Percentiles rank a stretch among this genome's conserved stretches.
These are phyloP conservation scores for Volucella bombylans DNA, from an alignment of 2,888 invertebrate genomes.

Conservation along the genomic window DNA sequence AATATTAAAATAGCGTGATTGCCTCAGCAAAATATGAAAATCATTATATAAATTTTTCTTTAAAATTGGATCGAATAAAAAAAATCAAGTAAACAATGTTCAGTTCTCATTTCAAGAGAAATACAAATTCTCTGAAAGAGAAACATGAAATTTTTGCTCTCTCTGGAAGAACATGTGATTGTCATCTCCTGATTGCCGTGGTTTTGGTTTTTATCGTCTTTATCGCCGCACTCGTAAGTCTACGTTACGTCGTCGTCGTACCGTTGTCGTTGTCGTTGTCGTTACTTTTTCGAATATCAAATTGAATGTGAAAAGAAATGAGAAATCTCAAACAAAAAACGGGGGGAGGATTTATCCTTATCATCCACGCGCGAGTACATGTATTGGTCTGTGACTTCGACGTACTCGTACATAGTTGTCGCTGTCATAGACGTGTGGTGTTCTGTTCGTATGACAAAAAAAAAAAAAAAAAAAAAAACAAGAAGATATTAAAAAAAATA, in stretches of 20 bases:
- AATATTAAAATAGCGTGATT: background rate
- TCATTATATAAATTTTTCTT: too few relatives aligned
- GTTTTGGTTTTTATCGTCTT: background rate
- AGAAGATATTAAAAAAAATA: conserved; percentile 61
- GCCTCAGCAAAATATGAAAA: background rate
- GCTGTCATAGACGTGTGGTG: conserved; percentile 12
- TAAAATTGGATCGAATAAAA: too few relatives aligned
- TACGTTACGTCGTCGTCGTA: conserved; percentile 21
- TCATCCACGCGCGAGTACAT: conserved; percentile 70
- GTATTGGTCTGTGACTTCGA: conserved; percentile 61
- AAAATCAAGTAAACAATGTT: too few relatives aligned
- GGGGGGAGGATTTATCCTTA: conserved; percentile 72
- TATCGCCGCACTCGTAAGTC: conserved; percentile 42
- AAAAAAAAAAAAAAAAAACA: conserved; percentile 15
- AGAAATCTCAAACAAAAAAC: conserved; percentile 64
- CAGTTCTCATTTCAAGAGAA: too few relatives aligned
- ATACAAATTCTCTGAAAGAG: too few relatives aligned
- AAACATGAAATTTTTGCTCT: too few relatives aligned
- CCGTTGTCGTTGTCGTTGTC: conserved; percentile 31
- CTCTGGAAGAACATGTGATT: too few relatives aligned
- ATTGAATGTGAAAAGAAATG: conserved; percentile 72
- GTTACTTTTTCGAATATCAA: conserved; percentile 72
- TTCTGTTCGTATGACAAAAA: conserved; percentile 32
- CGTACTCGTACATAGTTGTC: conserved; percentile 25
- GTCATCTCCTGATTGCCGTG: too few relatives aligned